Base-by-base conservation (phyloP, 2,888 invertebrate species). In the Dryadula phaetusa region DNA sequence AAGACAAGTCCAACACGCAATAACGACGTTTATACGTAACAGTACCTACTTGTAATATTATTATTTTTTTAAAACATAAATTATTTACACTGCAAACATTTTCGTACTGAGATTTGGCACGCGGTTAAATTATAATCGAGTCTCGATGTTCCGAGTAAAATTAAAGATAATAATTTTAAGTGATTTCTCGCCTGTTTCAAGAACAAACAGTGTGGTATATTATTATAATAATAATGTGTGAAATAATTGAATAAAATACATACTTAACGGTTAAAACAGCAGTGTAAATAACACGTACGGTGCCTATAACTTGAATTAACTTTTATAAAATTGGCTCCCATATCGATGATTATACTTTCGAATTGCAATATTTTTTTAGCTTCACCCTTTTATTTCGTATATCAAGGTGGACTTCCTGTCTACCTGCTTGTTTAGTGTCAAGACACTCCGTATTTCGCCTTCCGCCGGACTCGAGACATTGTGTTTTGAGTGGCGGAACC, bases 191-290 rank as follows among this genome's bases (percentile, higher is more conserved):
- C 66, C 66, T 46, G 60, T 18, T 52, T 37, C 54, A 16, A 40
- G 46, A 66, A 66, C 54, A 66, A 66, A 66, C 66, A 66, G 42
- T 44, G 22, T 44, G 42, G 42, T 58, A 58, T 58, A 58, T 58
- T 58, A 58, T 58, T 58, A 58, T 58, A 42, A 58, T 58, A 42
- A 58, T 58, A 58, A 58, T 58, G 40, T 58, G 58, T 25, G 10
- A 58, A 58, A 58, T 58, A 58, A 58, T 58, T 58, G 58, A 58
- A 58, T 58, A 58, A 58, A 58, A 58, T 5, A 28, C 44, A 44
- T 58, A 58, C 42, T 58, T 58, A 44, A 42, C 44, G 58, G 44
- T 28, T 22, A 44, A 58, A 58, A 58, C 16, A 44, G 25, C 42
- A 42, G 40, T 58, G 42, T 58, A 28, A 28, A 40, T 58, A 42